Percentiles rank a stretch among this genome's conserved stretches.
These are phyloP conservation scores for Noctua pronuba DNA, from an alignment of 2,888 invertebrate genomes.

Conservation along the genomic window DNA sequence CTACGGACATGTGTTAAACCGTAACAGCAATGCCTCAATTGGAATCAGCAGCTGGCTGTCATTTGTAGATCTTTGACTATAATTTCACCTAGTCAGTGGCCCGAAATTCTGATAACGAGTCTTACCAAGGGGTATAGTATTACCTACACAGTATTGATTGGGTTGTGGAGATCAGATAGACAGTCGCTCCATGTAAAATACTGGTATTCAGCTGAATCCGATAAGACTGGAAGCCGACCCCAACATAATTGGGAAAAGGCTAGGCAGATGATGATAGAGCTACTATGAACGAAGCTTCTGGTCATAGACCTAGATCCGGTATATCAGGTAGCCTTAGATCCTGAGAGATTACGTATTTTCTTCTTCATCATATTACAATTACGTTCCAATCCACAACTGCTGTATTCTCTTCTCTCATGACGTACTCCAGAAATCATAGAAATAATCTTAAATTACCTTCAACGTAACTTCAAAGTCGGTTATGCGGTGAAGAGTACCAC, in stretches of 20 bases:
- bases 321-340: no score
- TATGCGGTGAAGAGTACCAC: slow-evolving; percentile 82
- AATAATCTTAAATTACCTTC: slow-evolving; percentile 73
- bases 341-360: not conserved
- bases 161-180: not conserved
- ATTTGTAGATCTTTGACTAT: not conserved
- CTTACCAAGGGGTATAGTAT: not conserved
- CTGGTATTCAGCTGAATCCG: not conserved
- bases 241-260: not conserved
- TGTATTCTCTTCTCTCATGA: not conserved
- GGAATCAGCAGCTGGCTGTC: not conserved
- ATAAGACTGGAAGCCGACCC: not conserved
- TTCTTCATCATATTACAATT: no score
- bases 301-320: no score
- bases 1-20: no score
- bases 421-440: not conserved
- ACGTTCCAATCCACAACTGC: no score
- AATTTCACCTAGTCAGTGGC: not conserved
- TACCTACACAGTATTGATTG: not conserved
- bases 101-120: not conserved
- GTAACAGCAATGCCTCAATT: no score
- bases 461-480: slow-evolving; percentile 81
- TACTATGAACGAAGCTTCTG: no score
- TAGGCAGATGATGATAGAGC: not conserved
- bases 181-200: no score